A percentile compares a stretch with the other conserved stretches of the same genome.
phyloP scores from a whole-genome alignment of 2,888 invertebrate species.

The Volucella inanis region DNA sequence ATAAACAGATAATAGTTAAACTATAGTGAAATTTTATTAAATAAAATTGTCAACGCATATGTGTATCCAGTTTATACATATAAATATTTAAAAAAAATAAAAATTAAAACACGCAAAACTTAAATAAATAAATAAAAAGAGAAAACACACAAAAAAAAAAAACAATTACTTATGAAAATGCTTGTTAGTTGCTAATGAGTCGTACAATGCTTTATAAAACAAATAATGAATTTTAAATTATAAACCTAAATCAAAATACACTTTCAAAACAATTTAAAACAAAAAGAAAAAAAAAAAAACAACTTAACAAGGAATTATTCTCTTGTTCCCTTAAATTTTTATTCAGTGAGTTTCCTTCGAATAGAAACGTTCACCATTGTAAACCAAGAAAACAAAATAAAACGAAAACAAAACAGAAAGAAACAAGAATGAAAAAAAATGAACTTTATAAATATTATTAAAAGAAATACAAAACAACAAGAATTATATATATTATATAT shows the following conservation, averaged over 20 bases:
- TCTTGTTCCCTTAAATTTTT: constrained; percentile 54
- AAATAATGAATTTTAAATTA: constrained; percentile 69
- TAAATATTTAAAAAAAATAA: constrained; percentile 42
- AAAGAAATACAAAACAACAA: constrained; percentile 20
- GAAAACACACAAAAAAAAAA: constrained; percentile 50
- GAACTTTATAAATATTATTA: constrained; percentile 60
- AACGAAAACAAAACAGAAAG: constrained; percentile 11
- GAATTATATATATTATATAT: constrained; percentile 69
- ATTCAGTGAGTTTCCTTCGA: constrained; percentile 59
- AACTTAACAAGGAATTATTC: constrained; percentile 38
- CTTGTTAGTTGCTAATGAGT: constrained; percentile 75
- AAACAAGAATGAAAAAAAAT: constrained; percentile 15
- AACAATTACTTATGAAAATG: constrained; percentile 73
- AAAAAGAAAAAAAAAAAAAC: constrained; percentile 21
- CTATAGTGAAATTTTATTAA: constrained; percentile 76
- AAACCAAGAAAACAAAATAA: constrained; percentile 7
- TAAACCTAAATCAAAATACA: constrained; percentile 54
- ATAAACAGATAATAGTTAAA: constrained; percentile 32
- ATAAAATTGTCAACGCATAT: constrained; percentile 19
- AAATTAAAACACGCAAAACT: constrained; percentile 46
- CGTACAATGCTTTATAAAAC: constrained; percentile 75
- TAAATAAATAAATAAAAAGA: constrained; percentile 48
- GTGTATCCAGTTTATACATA: constrained; percentile 68
- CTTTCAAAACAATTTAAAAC: background rate
- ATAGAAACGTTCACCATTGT: constrained; percentile 57